Percentiles rank a stretch among this genome's conserved stretches.
Conservation (phyloP, 2,888 invertebrate species). For the Furcula furcula region DNA sequence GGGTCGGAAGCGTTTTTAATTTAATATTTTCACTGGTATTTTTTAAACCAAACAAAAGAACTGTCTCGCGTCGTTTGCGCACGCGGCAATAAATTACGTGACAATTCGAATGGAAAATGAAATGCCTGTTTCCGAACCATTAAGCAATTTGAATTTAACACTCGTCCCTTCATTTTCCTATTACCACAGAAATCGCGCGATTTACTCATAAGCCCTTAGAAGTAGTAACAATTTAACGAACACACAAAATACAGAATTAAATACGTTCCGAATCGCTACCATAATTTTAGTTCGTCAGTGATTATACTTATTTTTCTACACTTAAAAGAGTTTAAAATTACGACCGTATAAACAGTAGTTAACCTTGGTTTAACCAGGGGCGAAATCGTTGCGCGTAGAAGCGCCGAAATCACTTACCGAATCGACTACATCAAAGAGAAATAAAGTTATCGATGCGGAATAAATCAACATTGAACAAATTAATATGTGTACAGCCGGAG, state of each 20-base stretch:
- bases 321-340: background rate
- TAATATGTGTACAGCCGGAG: slow-evolving; percentile 61
- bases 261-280: background rate
- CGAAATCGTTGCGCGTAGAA: slow-evolving; percentile 21
- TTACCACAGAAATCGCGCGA: slow-evolving; percentile 67
- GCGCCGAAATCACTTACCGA: slow-evolving; percentile 40
- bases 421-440: slow-evolving; percentile 53
- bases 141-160: slow-evolving; percentile 80
- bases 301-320: background rate
- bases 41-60: slow-evolving; percentile 61
- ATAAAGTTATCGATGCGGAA: slow-evolving; percentile 59
- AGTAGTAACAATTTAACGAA: slow-evolving; percentile 27
- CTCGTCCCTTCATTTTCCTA: slow-evolving; percentile 79
- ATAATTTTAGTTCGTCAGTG: background rate
- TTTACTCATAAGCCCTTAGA: slow-evolving; percentile 44
- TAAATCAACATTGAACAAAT: slow-evolving; percentile 68
- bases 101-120: slow-evolving; percentile 79
- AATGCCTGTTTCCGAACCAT: slow-evolving; percentile 77
- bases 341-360: slow-evolving; percentile 9
- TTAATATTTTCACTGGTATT: slow-evolving; percentile 37
- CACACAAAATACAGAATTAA: slow-evolving; percentile 17
- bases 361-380: slow-evolving; percentile 14
- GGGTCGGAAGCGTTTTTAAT: slow-evolving; percentile 3
- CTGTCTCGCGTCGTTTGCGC: slow-evolving; percentile 56
- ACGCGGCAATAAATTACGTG: slow-evolving; percentile 72